Evolutionary conservation across 2,797 vertebrate species (phyloP).

Genomic region (Gallinago stenura): DNA sequence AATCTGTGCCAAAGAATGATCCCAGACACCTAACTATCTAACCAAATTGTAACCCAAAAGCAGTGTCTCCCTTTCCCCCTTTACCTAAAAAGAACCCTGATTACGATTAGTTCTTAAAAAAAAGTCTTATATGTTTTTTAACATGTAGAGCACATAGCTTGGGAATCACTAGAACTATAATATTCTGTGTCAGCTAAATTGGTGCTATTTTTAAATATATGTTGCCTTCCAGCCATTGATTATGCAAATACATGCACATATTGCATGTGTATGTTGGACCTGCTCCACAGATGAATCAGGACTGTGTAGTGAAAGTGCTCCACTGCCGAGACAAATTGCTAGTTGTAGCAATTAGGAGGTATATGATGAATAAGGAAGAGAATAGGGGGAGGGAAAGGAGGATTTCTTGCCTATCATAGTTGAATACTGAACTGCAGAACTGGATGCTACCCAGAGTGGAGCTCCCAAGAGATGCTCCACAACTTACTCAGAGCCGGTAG

Average conservation of each 20-base stretch:
- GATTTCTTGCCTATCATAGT: neutral
- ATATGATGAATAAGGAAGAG: neutral
- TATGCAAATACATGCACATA: neutral
- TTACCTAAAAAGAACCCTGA: fast-evolving
- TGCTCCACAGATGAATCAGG: neutral
- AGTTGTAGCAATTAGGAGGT: neutral
- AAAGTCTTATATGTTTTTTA: fast-evolving
- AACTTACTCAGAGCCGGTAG: neutral
- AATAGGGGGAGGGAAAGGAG: neutral
- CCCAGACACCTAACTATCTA: neutral
- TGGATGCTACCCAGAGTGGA: neutral
- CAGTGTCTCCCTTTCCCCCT: neutral
- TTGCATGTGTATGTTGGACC: neutral
- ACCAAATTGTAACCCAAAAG: neutral
- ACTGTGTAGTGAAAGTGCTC: neutral
- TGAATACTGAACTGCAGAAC: neutral
- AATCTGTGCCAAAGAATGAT: neutral
- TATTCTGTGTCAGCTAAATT: neutral
- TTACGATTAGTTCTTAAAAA: neutral
- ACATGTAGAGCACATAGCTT: neutral
- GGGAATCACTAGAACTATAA: neutral
- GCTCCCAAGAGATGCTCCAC: neutral
- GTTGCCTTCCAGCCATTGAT: neutral
- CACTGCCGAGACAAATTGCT: neutral
- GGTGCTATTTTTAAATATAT: neutral